phyloP scores from a whole-genome alignment of 2,888 invertebrate genomes.

The Leucophenga montana region DNA sequence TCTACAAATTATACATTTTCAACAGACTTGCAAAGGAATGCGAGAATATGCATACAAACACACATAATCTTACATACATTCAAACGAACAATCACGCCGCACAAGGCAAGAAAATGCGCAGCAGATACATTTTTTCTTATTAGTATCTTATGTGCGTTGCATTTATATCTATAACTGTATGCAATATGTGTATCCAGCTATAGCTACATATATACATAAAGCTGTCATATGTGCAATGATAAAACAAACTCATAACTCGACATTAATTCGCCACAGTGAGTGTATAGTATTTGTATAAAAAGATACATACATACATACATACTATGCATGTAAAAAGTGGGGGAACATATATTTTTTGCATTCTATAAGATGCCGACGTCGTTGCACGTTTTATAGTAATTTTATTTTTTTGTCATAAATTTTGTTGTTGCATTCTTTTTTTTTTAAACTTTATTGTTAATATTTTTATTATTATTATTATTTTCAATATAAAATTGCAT shows the following conservation, averaged over 20 bases:
- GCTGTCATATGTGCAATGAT: too few relatives aligned
- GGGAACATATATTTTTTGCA: too few relatives aligned
- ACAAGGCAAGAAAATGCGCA: slow-evolving; percentile 18
- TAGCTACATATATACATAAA: neutral
- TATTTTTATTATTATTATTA: neutral
- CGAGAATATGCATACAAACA: neutral
- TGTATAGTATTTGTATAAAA: slow-evolving; percentile 39
- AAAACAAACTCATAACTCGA: too few relatives aligned
- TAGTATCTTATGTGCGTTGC: neutral
- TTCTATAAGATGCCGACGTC: too few relatives aligned
- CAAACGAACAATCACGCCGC: neutral
- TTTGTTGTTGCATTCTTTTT: neutral
- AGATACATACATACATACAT: slow-evolving; percentile 22
- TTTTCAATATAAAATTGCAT: slow-evolving; percentile 13
- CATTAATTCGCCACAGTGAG: neutral
- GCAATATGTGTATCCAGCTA: neutral
- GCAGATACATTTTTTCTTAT: slow-evolving; percentile 23
- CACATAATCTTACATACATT: neutral
- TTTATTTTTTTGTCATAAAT: too few relatives aligned
- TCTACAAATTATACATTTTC: slow-evolving; percentile 9
- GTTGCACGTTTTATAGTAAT: too few relatives aligned
- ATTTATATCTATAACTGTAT: neutral
- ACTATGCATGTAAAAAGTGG: neutral
- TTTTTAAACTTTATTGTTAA: neutral
- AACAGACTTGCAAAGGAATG: neutral